phyloP scores from a whole-genome alignment of 1,140 invertebrate genomes.

The Drosophila takahashii region DNA sequence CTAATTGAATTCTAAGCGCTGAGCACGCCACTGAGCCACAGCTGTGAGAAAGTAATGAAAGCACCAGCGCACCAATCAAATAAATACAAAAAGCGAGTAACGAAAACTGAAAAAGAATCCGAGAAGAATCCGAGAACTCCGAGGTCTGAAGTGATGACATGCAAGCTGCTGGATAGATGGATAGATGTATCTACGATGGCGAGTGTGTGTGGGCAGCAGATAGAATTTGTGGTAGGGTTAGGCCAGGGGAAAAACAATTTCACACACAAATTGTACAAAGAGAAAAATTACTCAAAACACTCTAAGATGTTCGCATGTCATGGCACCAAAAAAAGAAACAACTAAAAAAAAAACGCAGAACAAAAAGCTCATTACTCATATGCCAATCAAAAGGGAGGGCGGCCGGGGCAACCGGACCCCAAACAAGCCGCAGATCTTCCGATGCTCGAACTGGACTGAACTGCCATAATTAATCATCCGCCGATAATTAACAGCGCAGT shows the following conservation, averaged over 20 bases:
- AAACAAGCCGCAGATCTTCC: conserved; percentile 59
- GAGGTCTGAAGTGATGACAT: conserved; percentile 71
- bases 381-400: conserved; percentile 65
- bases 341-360: conserved; percentile 57
- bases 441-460: conserved; percentile 43
- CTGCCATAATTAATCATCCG: conserved; percentile 79
- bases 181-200: conserved; percentile 19
- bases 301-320: conserved; percentile 57
- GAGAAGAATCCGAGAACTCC: conserved; percentile 50
- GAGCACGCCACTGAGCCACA: conserved; percentile 65
- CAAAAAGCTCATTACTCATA: conserved; percentile 83
- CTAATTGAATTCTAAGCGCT: conserved; percentile 83
- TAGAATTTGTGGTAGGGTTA: conserved; percentile 2
- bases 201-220: conserved; percentile 66
- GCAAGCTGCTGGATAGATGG: conserved; percentile 64
- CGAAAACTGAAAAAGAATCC: conserved; percentile 37
- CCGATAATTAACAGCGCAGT: conserved; percentile 77
- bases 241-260: conserved; percentile 62
- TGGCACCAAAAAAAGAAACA: conserved; percentile 31
- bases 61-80: conserved; percentile 45
- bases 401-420: conserved; percentile 7
- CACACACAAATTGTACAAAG: conserved; percentile 60
- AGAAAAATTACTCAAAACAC: conserved; percentile 61
- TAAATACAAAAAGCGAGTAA: conserved; percentile 27
- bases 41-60: conserved; percentile 78